Base-by-base conservation (phyloP, 2,888 invertebrate genomes). In the Cremastobaeus sp. region DNA sequence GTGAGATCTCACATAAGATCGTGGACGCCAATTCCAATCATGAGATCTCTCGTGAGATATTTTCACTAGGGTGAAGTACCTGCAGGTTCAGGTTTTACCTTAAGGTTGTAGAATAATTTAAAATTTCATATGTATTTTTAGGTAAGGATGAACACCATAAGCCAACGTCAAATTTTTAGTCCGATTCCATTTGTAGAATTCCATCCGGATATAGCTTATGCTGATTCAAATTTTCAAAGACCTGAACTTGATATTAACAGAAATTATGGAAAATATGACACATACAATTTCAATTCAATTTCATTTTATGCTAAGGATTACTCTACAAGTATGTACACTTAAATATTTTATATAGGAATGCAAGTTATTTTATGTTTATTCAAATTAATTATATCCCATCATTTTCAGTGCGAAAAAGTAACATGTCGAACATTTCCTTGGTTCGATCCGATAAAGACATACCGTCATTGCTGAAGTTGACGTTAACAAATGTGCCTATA, bases 111-210 rank as follows among this genome's bases (percentile, higher is more conserved):
- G n/a, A n/a, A n/a, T n/a, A n/a, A n/a, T n/a, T n/a, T n/a, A n/a
- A n/a, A n/a, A n/a, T n/a, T n/a, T n/a, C n/a, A n/a, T n/a, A n/a
- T n/a, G n/a, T n/a, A n/a, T 18, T 77, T 77, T 75, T 86, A 94
- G 94, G 94, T 97, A 8, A 92, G 98, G 69, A 97, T 99, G 95
- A 98, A 98, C 88, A 97, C 97, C 1, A 96, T 99, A 76, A 89
- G 90, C 77, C 93, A 94, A 77, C 93, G 92, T 88, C 98, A 98
- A 90, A 92, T 97, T 81, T 99, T 94, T 89, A 93, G 93, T 82
- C 96, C 98, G n/a, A 92, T 96, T 77, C 95, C 95, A 14, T 99
- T 97, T 88, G 91, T 93, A 81, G 95, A 96, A 84, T 97, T 93
- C 89, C 92, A 96, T 82, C 96, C 95, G 43, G 90, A 91, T 81